Conservation (phyloP, 2,888 invertebrate species). For the Ypsolopha sequella region DNA sequence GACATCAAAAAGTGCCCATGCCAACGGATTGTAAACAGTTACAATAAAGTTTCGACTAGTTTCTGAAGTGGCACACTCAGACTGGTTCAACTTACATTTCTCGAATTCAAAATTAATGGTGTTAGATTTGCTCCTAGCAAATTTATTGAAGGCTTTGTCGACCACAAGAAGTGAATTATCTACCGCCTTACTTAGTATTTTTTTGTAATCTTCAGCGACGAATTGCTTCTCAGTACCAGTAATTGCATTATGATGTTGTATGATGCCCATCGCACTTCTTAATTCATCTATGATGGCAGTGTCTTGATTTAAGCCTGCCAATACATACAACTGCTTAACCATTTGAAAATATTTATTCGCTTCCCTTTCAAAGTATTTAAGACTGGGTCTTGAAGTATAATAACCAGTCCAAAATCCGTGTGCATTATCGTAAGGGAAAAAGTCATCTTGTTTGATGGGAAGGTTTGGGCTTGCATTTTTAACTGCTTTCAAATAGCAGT, state of each 20-base stretch:
- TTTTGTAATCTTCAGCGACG: constrained; percentile 90
- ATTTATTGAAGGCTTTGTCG: constrained; percentile 70
- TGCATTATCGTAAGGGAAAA: constrained; percentile 91
- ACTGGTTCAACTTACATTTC: too few species aligned
- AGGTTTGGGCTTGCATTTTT: constrained; percentile 74
- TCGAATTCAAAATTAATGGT: too few species aligned
- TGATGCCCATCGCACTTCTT: constrained; percentile 82
- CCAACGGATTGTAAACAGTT: too few species aligned
- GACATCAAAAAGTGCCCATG: too few species aligned
- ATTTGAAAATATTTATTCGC: constrained; percentile 80
- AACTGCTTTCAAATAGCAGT: constrained; percentile 85
- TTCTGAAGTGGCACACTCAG: too few species aligned
- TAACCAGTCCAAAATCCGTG: constrained; percentile 96
- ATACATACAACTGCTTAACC: constrained; percentile 79
- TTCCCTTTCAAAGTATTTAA: constrained; percentile 81
- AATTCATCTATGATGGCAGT: constrained; percentile 71
- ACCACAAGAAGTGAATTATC: constrained; percentile 68
- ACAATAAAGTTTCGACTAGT: too few species aligned
- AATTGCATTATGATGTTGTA: constrained; percentile 95
- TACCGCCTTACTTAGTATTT: constrained; percentile 78
- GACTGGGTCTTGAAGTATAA: constrained; percentile 84
- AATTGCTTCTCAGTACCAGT: constrained; percentile 90
- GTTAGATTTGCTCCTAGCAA: constrained; percentile 1
- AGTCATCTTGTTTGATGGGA: constrained; percentile 85
- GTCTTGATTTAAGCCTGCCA: constrained; percentile 66